phyloP scores from a whole-genome alignment of 2,113 vertebrate genomes.

The Osmerus eperlanus region DNA sequence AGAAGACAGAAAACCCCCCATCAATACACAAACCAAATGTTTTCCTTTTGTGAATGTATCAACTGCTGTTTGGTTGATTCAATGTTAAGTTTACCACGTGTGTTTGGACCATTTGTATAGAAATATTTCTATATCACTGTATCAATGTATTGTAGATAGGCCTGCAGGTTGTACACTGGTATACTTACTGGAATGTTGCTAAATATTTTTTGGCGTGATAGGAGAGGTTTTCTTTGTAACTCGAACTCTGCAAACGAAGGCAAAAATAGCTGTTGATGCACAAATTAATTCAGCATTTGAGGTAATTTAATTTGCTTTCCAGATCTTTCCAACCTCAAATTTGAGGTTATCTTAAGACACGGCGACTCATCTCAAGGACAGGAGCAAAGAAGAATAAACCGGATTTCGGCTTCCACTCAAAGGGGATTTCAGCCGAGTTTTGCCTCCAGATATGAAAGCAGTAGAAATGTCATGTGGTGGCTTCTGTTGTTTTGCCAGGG shows the following conservation, averaged over 20 bases:
- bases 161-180: too few relatives aligned
- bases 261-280: background rate
- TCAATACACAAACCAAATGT: too few relatives aligned
- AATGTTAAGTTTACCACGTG: too few relatives aligned
- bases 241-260: too few relatives aligned
- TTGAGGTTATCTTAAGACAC: background rate
- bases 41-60: too few relatives aligned
- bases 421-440: background rate
- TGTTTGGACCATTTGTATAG: too few relatives aligned
- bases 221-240: background rate
- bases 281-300: background rate
- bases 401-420: background rate
- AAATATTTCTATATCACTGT: too few relatives aligned
- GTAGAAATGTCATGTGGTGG: background rate
- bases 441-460: conserved; percentile 1
- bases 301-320: background rate
- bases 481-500: background rate
- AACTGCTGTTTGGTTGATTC: too few relatives aligned
- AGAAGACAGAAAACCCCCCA: too few relatives aligned
- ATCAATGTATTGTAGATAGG: too few relatives aligned
- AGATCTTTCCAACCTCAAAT: background rate
- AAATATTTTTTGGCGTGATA: background rate
- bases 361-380: conserved; percentile 1
- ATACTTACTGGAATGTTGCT: too few relatives aligned
- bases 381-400: background rate